These are phyloP conservation scores for Drosophila rubida DNA, from an alignment of 2,888 invertebrate species.

Conservation along the genomic window DNA sequence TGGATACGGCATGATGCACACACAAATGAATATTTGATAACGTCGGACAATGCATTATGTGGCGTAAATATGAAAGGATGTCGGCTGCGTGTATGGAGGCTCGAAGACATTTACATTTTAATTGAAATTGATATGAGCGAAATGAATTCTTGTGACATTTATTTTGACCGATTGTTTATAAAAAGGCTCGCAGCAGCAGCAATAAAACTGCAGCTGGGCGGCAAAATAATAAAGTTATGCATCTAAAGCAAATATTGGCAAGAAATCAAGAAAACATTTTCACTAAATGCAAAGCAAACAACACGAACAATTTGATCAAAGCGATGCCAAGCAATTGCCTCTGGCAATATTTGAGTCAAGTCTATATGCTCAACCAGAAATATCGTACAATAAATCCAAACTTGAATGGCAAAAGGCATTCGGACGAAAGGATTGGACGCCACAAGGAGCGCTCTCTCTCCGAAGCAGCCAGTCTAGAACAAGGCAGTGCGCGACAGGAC, in stretches of 20 bases:
- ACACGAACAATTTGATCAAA: conserved; percentile 51
- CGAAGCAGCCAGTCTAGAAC: neutral
- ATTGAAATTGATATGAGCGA: conserved; percentile 66
- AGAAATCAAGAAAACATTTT: conserved; percentile 39
- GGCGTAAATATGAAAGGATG: conserved; percentile 6
- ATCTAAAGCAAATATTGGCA: conserved; percentile 55
- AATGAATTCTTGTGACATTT: conserved; percentile 50
- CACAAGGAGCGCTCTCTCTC: conserved; percentile 30
- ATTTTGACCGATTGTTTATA: conserved; percentile 49
- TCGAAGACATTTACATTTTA: conserved; percentile 47
- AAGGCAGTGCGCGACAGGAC: conserved; percentile 12
- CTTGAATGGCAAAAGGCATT: conserved; percentile 59
- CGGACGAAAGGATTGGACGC: conserved; percentile 48
- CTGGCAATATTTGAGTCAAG: conserved; percentile 61
- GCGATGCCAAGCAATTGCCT: conserved; percentile 48
- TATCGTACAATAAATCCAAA: conserved; percentile 71
- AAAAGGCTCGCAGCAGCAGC: conserved; percentile 13
- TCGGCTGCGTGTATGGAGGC: conserved; percentile 2
- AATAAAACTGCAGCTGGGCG: conserved; percentile 35
- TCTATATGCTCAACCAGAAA: conserved; percentile 53
- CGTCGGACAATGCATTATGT: conserved; percentile 4
- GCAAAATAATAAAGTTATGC: conserved; percentile 60
- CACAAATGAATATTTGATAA: conserved; percentile 32
- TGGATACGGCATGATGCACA: conserved; percentile 18
- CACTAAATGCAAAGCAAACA: conserved; percentile 63